phyloP scores from a whole-genome alignment of 2,797 vertebrate genomes.

The Momotus momota region DNA sequence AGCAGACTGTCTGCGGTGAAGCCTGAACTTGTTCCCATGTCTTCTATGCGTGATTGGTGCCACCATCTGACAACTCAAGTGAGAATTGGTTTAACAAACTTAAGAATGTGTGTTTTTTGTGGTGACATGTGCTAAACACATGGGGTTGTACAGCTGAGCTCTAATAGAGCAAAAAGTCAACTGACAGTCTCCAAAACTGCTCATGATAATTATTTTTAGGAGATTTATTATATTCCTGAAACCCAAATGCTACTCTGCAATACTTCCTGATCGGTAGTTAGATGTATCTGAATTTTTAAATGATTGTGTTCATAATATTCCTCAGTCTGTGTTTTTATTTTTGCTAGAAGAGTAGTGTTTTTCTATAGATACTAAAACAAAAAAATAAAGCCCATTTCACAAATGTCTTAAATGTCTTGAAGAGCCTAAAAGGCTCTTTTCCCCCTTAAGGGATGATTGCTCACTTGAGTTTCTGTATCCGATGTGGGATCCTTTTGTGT shows the following conservation, averaged over 20 bases:
- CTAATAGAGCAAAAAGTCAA: conserved; percentile 26
- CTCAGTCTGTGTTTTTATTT: not conserved
- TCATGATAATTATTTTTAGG: conserved; percentile 44
- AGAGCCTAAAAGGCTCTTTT: not conserved
- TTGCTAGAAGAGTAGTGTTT: not conserved
- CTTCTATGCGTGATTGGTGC: conserved; percentile 41
- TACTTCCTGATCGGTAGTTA: conserved; percentile 39
- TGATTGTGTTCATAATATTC: conserved; percentile 33
- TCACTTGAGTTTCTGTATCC: not conserved
- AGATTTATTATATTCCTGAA: conserved; percentile 22
- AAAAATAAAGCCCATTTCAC: not conserved
- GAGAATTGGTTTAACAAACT: conserved; percentile 44
- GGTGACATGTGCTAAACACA: conserved; percentile 31
- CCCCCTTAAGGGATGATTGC: not conserved
- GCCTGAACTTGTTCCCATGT: conserved; percentile 44
- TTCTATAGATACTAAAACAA: not conserved
- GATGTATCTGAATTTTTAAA: conserved; percentile 32
- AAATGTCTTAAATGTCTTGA: not conserved
- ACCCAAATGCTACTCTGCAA: conserved; percentile 27
- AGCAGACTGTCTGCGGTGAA: conserved; percentile 13
- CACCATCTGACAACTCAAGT: conserved; percentile 56
- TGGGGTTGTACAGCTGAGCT: conserved; percentile 2
- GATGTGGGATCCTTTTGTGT: not conserved
- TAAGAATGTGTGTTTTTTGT: conserved; percentile 9
- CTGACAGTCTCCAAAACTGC: not conserved